A percentile compares a stretch with the other conserved stretches of the same genome.
phyloP scores from a whole-genome alignment of 2,113 vertebrate genomes.

The Recurvirostra avosetta region DNA sequence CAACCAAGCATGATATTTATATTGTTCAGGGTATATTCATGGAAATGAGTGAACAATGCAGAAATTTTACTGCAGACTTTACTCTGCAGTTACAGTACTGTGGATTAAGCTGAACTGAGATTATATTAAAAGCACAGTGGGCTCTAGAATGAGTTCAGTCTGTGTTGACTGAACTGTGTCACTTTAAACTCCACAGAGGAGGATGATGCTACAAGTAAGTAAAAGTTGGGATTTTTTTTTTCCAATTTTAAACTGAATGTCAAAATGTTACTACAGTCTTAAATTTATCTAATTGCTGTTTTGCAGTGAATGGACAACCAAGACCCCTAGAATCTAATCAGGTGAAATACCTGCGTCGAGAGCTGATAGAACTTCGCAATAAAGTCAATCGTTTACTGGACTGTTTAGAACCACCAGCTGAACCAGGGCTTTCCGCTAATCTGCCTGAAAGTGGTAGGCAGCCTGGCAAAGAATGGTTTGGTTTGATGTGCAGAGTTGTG shows the following conservation, averaged over 20 bases:
- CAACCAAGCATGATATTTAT: neutral
- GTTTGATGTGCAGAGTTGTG: neutral
- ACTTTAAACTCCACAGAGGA: neutral
- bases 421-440: conserved; percentile 82
- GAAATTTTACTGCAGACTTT: neutral
- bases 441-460: conserved; percentile 84
- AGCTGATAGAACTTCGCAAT: conserved; percentile 96
- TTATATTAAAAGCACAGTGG: neutral
- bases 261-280: neutral
- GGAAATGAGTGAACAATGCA: neutral
- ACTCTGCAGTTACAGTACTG: neutral
- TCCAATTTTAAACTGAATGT: neutral
- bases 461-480: neutral
- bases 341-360: conserved; percentile 94
- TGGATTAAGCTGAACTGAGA: neutral
- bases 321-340: conserved; percentile 96
- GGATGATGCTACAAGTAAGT: neutral
- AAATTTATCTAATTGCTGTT: conserved; percentile 17
- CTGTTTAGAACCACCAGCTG: conserved; percentile 90
- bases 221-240: neutral
- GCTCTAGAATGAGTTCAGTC: neutral
- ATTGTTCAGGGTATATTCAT: neutral
- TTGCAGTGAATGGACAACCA: conserved; percentile 94
- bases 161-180: neutral
- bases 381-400: conserved; percentile 96